Evolutionary conservation across 1,140 invertebrate genomes (phyloP), one percentile per base, ranked within the genome.

Genomic region (Cepaea nemoralis): DNA sequence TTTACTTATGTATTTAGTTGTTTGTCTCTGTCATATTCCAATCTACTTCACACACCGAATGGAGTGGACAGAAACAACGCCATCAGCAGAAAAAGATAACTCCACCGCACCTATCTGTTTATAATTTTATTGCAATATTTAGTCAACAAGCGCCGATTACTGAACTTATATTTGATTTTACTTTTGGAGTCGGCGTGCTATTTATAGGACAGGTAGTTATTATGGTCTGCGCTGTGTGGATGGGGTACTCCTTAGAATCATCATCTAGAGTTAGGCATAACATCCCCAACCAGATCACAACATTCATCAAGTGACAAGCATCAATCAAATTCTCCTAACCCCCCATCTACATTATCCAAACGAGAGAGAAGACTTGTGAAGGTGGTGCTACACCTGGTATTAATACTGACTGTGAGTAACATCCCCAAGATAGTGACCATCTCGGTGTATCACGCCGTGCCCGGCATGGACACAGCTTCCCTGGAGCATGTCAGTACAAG

Each of bases 301-400:
- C n/a, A n/a, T n/a, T n/a, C n/a, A n/a, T n/a, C 1, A 39, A 70
- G 40, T 37, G 39, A 22, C 2, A 42, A 39, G 5, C 35, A n/a
- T 12, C 10, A 24, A n/a, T 5, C 24, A 40, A 70, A 24, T 70
- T 24, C n/a, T n/a, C n/a, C n/a, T n/a, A n/a, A n/a, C n/a, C n/a
- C n/a, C 12, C 6, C 35, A 37, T 39, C 35, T 22, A 39, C 2
- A 2, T 42, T 70, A 22, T 8, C 69, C 2, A 24, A 22, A 6
- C 69, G 69, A 1, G 69, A 70, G 22, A 70, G 69, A 42, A 37
- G 39, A 22, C 69, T 70, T 42, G 5, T 70, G 27, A 70, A 70
- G 35, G 39, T 70, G 0, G 69, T 70, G 0, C 19, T 70, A n/a
- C 24, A 19, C n/a, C 1, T 70, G 24, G 69, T 37, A 39, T 22